Conservation (phyloP, 2,797 vertebrate species). For the Vespertilio murinus region DNA sequence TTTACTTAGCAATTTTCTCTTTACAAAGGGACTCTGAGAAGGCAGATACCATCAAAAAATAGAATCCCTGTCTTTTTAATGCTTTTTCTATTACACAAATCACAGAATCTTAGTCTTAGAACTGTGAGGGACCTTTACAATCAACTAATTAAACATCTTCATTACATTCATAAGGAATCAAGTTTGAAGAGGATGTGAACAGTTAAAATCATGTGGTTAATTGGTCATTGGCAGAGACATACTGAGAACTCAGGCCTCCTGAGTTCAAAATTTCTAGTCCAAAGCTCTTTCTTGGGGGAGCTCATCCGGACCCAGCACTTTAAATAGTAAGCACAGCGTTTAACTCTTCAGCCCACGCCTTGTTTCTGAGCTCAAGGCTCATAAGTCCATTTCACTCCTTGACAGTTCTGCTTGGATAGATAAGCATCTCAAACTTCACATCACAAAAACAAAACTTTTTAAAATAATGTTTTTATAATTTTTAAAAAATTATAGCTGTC, state of each 20-base stretch:
- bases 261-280: background rate
- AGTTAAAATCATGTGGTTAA: background rate
- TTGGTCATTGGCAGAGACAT: background rate
- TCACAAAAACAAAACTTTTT: background rate
- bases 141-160: constrained; percentile 21
- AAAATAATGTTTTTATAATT: no score
- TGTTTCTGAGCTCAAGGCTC: background rate
- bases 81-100: background rate
- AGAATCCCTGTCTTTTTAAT: background rate
- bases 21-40: background rate
- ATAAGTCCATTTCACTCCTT: background rate
- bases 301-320: background rate
- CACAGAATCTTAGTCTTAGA: constrained; percentile 6
- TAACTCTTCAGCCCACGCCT: background rate
- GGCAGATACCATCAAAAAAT: background rate
- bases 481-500: background rate
- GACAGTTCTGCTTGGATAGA: background rate
- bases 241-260: background rate
- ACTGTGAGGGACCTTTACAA: background rate
- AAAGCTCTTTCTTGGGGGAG: background rate
- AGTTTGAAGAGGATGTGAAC: background rate
- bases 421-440: background rate
- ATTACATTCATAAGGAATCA: background rate
- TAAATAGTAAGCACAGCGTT: background rate
- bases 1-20: constrained; percentile 45